Evolutionary conservation across 2,113 vertebrate species (phyloP).

Genomic region (Genyomyrus donnyi): DNA sequence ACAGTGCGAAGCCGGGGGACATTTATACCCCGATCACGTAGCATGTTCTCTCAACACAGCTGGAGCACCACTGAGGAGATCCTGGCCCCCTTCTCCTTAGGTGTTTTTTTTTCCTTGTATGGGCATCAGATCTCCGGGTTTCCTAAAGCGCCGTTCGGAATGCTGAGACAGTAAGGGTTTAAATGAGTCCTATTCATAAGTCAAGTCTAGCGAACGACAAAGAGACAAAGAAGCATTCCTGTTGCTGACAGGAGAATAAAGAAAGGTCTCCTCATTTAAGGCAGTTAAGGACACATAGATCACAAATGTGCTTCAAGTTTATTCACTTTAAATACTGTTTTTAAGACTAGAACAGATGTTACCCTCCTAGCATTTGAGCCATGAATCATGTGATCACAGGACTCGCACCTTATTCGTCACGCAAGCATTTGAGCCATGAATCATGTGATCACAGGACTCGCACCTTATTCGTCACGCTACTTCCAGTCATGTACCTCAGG

Average conservation of each 20-base stretch:
- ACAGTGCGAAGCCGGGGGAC: slow-evolving; percentile 34
- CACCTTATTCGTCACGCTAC: no score
- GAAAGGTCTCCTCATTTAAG: background rate
- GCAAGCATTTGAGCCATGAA: background rate
- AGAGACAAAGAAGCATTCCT: background rate
- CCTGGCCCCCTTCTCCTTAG: slow-evolving; percentile 31
- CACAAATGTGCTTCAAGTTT: background rate
- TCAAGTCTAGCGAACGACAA: background rate
- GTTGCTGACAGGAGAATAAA: background rate
- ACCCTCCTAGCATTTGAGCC: background rate
- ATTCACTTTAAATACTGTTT: slow-evolving; percentile 3
- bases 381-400: background rate
- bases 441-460: background rate
- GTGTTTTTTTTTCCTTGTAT: background rate
- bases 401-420: background rate
- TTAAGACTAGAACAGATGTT: background rate
- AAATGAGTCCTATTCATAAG: background rate
- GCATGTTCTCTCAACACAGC: slow-evolving; percentile 21
- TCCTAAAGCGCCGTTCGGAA: background rate
- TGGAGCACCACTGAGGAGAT: slow-evolving; percentile 36
- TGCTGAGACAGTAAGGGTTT: background rate
- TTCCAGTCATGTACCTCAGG: background rate
- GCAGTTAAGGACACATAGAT: background rate
- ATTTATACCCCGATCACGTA: slow-evolving; percentile 32
- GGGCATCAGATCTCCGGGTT: background rate